Conservation (phyloP, 2,888 invertebrate species). For the Drosophila paranaensis region DNA sequence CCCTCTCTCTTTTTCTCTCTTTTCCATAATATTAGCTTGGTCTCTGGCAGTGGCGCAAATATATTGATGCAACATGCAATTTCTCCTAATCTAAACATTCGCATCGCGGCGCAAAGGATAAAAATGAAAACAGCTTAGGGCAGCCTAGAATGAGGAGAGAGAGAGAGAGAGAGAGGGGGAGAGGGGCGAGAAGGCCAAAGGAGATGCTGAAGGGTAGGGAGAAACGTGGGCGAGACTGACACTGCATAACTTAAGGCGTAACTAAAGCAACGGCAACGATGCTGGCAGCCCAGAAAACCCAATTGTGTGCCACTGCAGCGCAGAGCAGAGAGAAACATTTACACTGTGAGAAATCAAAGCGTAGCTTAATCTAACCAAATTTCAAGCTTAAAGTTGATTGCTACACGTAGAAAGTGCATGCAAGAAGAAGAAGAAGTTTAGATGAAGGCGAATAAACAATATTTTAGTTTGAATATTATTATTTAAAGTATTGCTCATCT, state of each 20-base stretch:
- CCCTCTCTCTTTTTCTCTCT: background rate
- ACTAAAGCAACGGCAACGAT: conserved; percentile 49
- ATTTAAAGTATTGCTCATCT: background rate
- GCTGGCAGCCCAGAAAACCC: conserved; percentile 53
- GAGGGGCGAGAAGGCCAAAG: background rate
- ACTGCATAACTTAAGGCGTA: conserved; percentile 74
- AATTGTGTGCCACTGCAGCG: conserved; percentile 73
- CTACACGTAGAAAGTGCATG: background rate
- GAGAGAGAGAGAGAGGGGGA: background rate
- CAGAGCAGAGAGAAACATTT: conserved; percentile 38
- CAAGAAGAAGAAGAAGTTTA: no score
- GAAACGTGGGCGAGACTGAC: conserved; percentile 44
- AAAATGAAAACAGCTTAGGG: conserved; percentile 64
- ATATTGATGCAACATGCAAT: conserved; percentile 79
- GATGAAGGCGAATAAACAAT: background rate
- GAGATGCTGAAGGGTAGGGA: background rate
- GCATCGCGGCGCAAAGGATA: conserved; percentile 56
- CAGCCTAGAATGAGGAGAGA: background rate
- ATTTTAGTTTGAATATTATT: background rate
- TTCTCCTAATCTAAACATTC: conserved; percentile 75
- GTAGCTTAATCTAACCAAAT: conserved; percentile 14
- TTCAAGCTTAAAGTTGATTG: conserved; percentile 17
- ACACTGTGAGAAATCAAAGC: conserved; percentile 47
- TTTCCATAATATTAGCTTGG: conserved; percentile 41
- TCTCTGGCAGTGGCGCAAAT: conserved; percentile 53